Evolutionary conservation across 2,113 vertebrate species (phyloP), one percentile per base, ranked within the genome.

Genomic region (Pseudorectes ferrugineus): DNA sequence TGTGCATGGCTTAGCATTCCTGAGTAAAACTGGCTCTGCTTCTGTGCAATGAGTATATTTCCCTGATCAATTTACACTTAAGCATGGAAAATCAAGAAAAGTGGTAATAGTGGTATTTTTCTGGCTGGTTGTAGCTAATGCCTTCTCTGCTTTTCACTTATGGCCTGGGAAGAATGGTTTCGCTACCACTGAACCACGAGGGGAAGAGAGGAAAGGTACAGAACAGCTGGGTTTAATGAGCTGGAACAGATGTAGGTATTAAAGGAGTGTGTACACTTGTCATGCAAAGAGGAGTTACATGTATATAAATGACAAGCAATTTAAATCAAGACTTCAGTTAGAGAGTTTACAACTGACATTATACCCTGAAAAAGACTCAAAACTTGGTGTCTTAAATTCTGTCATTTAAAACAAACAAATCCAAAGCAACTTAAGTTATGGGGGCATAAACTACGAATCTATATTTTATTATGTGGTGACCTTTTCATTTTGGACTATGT

Each of bases 201-300:
- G 81, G 35, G 40, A 88, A 76, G 55, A 81, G 43, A 76, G 26
- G 38, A 88, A 76, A 79, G 74, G 74, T 85, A 55, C 66, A 92
- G 85, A 96, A 88, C 85, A 85, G 85, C 89, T 97, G 92, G 85
- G 63, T 92, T 94, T 92, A 92, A 95, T 97, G 85, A 83, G 74
- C 71, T 93, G 88, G 81, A 96, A 83, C 81, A 94, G 85, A 92
- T 83, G 25, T 23, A 55, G 73, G 22, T 77, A 77, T 85, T 70
- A 89, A 93, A 94, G 75, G 71, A 71, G 78, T 35, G 36, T 87
- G 78, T 83, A 75, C 52, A 43, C 87, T 76, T 88, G 91, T 70
- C 81, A 76, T 45, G 74, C 38, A 88, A 85, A 82, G 54, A 92
- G 85, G 31, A 80, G 36, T n/a, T 73, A 65, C 57, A 28, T 38